Evolutionary conservation across 2,888 invertebrate genomes (phyloP), one percentile per base, ranked within the genome.

Genomic region (Pristionchus entomophagus): DNA sequence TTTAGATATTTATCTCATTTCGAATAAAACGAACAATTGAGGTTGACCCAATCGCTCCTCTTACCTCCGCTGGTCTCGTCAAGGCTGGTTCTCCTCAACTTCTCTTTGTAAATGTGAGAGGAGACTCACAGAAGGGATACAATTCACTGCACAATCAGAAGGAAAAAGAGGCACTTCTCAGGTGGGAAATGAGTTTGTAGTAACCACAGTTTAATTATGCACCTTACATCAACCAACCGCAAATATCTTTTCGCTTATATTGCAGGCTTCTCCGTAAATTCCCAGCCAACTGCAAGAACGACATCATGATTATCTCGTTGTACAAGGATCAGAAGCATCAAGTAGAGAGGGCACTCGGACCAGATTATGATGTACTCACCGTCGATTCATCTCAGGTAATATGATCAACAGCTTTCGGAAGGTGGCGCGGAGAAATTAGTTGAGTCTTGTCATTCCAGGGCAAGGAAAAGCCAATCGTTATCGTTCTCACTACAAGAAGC

Each of bases 381-480:
- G 78, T 80, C 17, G 78, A 80, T 19, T 80, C 78, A 12, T 51
- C 51, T 35, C 78, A 80, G 78, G 78, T 73, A 65, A 8, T 56
- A 22, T 22, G 5, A 22, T 56, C n/a, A n/a, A n/a, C n/a, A 56
- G n/a, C 56, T 22, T n/a, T 56, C 22, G 22, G n/a, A n/a, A n/a
- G n/a, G n/a, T n/a, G n/a, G n/a, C n/a, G n/a, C n/a, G n/a, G n/a
- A n/a, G n/a, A n/a, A n/a, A n/a, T n/a, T n/a, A n/a, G n/a, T n/a
- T n/a, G n/a, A n/a, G n/a, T n/a, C n/a, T n/a, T n/a, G n/a, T n/a
- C 26, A n/a, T 49, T 49, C 2, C 45, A 80, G 78, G 78, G 78
- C 10, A 80, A 80, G 22, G 78, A 80, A 35, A 80, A 80, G 78
- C 78, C 78, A 29, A 80, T 80, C 32, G 78, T 80, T 12, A 80